Evolutionary conservation across 2,888 invertebrate species (phyloP).

Genomic region (Drosophila emarginata): DNA sequence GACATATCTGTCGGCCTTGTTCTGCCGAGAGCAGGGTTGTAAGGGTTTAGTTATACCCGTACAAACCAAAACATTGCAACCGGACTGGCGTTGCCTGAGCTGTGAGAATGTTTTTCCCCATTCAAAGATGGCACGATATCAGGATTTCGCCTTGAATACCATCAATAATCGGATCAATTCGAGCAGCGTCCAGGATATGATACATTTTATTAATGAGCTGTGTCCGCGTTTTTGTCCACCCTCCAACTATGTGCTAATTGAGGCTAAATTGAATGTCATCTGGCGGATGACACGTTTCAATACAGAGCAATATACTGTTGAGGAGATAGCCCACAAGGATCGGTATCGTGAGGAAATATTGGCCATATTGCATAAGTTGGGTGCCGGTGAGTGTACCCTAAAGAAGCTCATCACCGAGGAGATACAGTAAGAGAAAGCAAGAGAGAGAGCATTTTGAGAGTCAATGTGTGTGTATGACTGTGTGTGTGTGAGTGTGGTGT

Average conservation of each 20-base stretch:
- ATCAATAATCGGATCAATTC: constrained; percentile 81
- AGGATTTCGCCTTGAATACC: constrained; percentile 80
- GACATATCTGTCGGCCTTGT: constrained; percentile 80
- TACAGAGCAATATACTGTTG: constrained; percentile 72
- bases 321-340: constrained; percentile 77
- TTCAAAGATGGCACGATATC: constrained; percentile 80
- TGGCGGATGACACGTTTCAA: constrained; percentile 80
- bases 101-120: constrained; percentile 83
- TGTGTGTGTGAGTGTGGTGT: constrained; percentile 11
- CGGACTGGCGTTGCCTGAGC: constrained; percentile 87
- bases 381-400: constrained; percentile 81
- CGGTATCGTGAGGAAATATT: constrained; percentile 82
- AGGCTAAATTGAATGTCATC: constrained; percentile 82
- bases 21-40: constrained; percentile 83
- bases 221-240: constrained; percentile 81
- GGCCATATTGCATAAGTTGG: constrained; percentile 78
- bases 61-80: constrained; percentile 85
- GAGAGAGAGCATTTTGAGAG: not conserved
- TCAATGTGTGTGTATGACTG: not conserved
- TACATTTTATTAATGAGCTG: constrained; percentile 80
- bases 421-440: constrained; percentile 59
- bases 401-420: constrained; percentile 80
- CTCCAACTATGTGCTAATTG: constrained; percentile 81
- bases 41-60: constrained; percentile 83
- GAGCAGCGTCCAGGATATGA: constrained; percentile 79